Evolutionary conservation across 2,113 vertebrate species (phyloP), one percentile per base, ranked within the genome.

Genomic region (Nothocercus julius): DNA sequence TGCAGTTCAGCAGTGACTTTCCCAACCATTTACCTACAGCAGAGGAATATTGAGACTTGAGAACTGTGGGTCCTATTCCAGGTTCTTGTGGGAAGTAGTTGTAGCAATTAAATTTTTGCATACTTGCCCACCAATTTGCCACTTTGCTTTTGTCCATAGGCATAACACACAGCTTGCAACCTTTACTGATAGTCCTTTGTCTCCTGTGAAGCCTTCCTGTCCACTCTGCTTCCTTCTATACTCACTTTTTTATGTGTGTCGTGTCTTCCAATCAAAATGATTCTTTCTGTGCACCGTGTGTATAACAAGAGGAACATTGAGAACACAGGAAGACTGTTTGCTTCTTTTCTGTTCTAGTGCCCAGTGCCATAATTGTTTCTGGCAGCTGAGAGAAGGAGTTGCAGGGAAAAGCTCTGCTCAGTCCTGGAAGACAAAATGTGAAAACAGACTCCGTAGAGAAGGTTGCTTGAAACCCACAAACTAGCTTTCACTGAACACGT

Each of bases 351-450:
- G 90, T 97, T 95, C 94, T 76, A 81, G 87, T 93, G 93, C 94
- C 89, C 82, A 83, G 82, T 96, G 89, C 91, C 73, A 78, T 95
- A 95, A 97, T 95, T 91, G 87, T 91, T 95, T 92, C 94, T 95
- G 96, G 92, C 94, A 97, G 58, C 82, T 79, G 69, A 89, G 82
- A 96, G 89, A 70, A 96, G 47, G 87, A 76, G 36, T 89, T 95
- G 95, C 94, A 97, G 94, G 92, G 59, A 82, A 91, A 94, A 96
- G 27, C 87, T 93, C 89, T 93, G 78, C 87, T 96, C 91, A 70
- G 54, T 69, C 87, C 67, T 95, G 53, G 59, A 95, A 66, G 77
- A 93, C 89, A 87, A 91, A 92, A 95, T 94, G 91, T 89, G 89
- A 91, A 91, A 90, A 92, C 84, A 93, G 91, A 24, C 66, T 94